These are phyloP conservation scores for Halisarca cf. caerulea DNA, from an alignment of 37 sponge, comb jelly and placozoan species.

Conservation along the genomic window DNA sequence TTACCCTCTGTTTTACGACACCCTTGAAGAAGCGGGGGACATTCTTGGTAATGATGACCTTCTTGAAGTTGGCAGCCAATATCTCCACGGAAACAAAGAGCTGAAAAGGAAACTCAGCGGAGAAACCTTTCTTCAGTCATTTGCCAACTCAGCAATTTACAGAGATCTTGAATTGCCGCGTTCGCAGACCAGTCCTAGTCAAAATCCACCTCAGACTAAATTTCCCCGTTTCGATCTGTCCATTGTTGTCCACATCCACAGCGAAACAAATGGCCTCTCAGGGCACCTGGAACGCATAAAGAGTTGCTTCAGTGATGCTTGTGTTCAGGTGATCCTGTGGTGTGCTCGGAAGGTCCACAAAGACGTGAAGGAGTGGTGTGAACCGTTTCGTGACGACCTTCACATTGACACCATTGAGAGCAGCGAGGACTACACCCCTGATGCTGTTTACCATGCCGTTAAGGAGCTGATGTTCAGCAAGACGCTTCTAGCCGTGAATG, in stretches of 20 bases:
- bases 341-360: constrained; percentile 8
- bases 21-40: constrained; percentile 43
- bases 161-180: constrained; percentile 50
- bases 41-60: constrained; percentile 27
- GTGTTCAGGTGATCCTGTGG: constrained; percentile 64
- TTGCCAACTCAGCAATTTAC: constrained; percentile 45
- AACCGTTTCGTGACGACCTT: neutral
- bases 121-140: constrained; percentile 18
- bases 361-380: neutral
- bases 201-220: constrained; percentile 34
- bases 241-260: constrained; percentile 31
- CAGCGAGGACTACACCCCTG: neutral
- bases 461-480: neutral
- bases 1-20: constrained; percentile 63
- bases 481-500: neutral
- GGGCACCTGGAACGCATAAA: constrained; percentile 33
- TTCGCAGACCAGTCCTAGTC: neutral
- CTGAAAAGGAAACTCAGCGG: neutral
- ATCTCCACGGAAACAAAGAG: neutral
- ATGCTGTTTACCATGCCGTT: neutral
- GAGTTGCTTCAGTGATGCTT: constrained; percentile 2
- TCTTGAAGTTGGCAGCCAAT: constrained; percentile 30
- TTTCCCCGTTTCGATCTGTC: constrained; percentile 49
- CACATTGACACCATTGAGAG: neutral
- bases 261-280: constrained; percentile 31